Conservation (phyloP, 2,113 vertebrate genomes). For the Gymnocephalus cernua region DNA sequence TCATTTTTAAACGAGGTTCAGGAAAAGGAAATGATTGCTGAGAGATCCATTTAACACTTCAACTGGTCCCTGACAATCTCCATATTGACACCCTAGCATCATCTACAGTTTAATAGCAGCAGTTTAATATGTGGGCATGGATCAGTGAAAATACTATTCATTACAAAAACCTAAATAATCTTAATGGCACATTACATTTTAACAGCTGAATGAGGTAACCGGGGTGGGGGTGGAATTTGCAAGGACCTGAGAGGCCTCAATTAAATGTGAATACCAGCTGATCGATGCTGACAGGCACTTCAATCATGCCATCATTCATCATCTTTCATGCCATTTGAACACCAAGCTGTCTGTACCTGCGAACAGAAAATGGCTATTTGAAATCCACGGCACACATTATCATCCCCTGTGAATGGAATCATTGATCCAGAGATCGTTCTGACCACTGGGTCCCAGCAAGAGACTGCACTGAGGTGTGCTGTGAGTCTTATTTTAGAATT, state of each 20-base stretch:
- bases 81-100: constrained; percentile 11
- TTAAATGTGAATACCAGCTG: constrained; percentile 73
- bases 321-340: constrained; percentile 68
- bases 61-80: constrained; percentile 36
- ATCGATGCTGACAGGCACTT: constrained; percentile 70
- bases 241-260: constrained; percentile 66
- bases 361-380: constrained; percentile 58
- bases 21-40: background rate
- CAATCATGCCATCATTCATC: constrained; percentile 66
- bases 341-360: constrained; percentile 44
- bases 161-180: constrained; percentile 57
- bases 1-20: constrained; percentile 16
- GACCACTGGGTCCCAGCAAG: constrained; percentile 3
- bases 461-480: background rate
- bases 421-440: constrained; percentile 59
- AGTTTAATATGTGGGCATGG: constrained; percentile 47
- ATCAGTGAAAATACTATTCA: constrained; percentile 59
- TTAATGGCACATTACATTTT: constrained; percentile 66
- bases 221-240: constrained; percentile 61
- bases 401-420: constrained; percentile 38
- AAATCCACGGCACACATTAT: constrained; percentile 59
- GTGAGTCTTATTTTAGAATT: background rate
- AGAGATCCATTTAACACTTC: constrained; percentile 30
- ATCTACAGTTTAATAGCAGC: constrained; percentile 32
- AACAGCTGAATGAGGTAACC: constrained; percentile 44